Base-by-base conservation (phyloP, 2,797 vertebrate genomes). In the Eutrigla gurnardus region DNA sequence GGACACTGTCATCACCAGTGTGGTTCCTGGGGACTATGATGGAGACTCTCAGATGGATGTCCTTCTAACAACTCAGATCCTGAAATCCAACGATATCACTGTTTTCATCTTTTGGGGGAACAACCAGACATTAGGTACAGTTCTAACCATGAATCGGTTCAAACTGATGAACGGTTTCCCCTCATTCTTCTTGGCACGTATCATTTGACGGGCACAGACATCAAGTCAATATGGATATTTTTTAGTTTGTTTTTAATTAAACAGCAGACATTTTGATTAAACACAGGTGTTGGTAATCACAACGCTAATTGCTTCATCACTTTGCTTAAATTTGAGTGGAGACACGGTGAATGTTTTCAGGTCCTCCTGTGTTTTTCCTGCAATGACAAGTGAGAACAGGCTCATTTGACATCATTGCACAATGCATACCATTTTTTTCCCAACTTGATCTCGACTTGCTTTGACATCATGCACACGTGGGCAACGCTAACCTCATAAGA, bases 41-140 rank as follows among this genome's bases (percentile, higher is more conserved):
- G 98, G 98, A 66, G 98, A 99, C 91, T 99, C 97, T 46, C 97
- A 98, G 88, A 99, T 99, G 98, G 98, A 99, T 80, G 96, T 97
- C 9, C 96, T 99, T 5, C 92, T 99, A 25, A 98, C 98, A 0
- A 92, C 95, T 46, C 70, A 78, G 70, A 77, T 82, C 39, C 43
- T 11, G 35, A 85, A 65, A 10, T 33, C 40, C 71, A 65, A 82
- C 25, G n/a, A 0, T 0, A 3, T 36, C 32, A 87, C 72, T 36
- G 93, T 95, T 58, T 90, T 94, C 78, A 93, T 99, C 83, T 97
- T 97, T 77, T 99, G 98, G 98, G 98, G 97, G 18, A 94, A 96
- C 86, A 98, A 99, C 91, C 96, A 97, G 86, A 98, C 97, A 0
- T 92, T 99, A 90, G 95, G 98, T 99, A 93, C 0, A 45, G 9